Evolutionary conservation across 2,797 vertebrate genomes (phyloP).

Genomic region (Choloepus didactylus): DNA sequence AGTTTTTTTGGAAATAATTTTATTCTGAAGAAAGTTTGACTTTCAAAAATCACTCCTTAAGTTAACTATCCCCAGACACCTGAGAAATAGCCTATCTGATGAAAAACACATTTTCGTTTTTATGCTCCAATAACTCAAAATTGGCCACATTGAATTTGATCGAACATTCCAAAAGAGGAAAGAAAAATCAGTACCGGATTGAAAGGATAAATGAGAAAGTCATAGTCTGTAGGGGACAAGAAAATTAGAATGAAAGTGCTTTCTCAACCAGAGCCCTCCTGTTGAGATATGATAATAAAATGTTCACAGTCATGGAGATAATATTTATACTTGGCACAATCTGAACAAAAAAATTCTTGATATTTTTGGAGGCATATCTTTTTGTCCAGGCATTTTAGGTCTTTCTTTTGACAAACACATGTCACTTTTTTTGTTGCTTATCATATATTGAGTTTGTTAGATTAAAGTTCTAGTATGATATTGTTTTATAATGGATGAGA

Average conservation of each 20-base stretch:
- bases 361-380: neutral
- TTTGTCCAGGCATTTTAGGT: neutral
- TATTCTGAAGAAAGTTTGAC: constrained; percentile 23
- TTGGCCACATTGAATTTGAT: constrained; percentile 61
- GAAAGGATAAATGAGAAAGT: constrained; percentile 61
- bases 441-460: constrained; percentile 53
- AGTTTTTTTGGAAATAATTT: constrained; percentile 43
- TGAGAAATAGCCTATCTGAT: constrained; percentile 49
- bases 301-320: constrained; percentile 22
- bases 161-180: constrained; percentile 10
- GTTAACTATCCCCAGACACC: constrained; percentile 45
- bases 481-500: constrained; percentile 50
- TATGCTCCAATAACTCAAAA: constrained; percentile 69
- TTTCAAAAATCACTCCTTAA: constrained; percentile 62
- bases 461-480: constrained; percentile 53
- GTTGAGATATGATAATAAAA: constrained; percentile 60
- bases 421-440: constrained; percentile 22
- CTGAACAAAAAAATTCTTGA: constrained; percentile 34
- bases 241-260: constrained; percentile 59
- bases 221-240: neutral
- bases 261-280: constrained; percentile 59
- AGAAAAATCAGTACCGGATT: constrained; percentile 34
- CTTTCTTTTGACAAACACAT: constrained; percentile 51
- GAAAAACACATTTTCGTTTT: constrained; percentile 50
- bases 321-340: constrained; percentile 15